Conservation (phyloP, 1,140 invertebrate genomes). For the Drosophila carrolli region DNA sequence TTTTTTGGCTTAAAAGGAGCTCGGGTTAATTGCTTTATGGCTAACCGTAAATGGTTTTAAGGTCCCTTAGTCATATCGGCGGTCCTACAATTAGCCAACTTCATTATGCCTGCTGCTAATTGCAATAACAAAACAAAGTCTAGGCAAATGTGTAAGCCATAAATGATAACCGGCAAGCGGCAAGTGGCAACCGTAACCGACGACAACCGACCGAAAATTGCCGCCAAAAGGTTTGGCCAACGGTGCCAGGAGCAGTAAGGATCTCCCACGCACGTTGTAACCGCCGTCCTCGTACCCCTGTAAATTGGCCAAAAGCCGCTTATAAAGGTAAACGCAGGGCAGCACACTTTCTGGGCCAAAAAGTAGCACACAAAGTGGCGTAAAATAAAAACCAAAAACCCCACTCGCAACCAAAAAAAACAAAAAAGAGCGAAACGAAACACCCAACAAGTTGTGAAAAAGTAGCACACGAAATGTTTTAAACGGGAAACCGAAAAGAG, state of each 20-base stretch:
- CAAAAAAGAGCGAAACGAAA: conserved; percentile 3
- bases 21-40: conserved; percentile 52
- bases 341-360: conserved; percentile 67
- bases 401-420: conserved; percentile 10
- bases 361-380: conserved; percentile 75
- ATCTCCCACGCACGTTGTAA: conserved; percentile 10
- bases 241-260: conserved; percentile 1
- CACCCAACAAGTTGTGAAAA: conserved; percentile 68
- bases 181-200: conserved; percentile 51
- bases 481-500: conserved; percentile 42
- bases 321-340: conserved; percentile 80
- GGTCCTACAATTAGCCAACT: conserved; percentile 47
- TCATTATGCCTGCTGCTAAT: conserved; percentile 42
- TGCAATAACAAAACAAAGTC: conserved; percentile 42
- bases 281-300: conserved; percentile 27
- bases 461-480: conserved; percentile 62
- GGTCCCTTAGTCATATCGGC: conserved; percentile 25
- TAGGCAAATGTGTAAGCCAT: conserved; percentile 78
- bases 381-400: conserved; percentile 29
- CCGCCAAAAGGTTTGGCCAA: conserved; percentile 29
- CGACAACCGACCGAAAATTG: conserved; percentile 40
- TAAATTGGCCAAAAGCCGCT: conserved; percentile 79
- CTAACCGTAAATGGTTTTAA: conserved; percentile 43
- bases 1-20: conserved; percentile 1
- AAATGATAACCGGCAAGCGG: conserved; percentile 80